A percentile compares a stretch with the other conserved stretches of the same genome.
phyloP scores from a whole-genome alignment of 1,140 invertebrate genomes.

The Micrasema longulum region DNA sequence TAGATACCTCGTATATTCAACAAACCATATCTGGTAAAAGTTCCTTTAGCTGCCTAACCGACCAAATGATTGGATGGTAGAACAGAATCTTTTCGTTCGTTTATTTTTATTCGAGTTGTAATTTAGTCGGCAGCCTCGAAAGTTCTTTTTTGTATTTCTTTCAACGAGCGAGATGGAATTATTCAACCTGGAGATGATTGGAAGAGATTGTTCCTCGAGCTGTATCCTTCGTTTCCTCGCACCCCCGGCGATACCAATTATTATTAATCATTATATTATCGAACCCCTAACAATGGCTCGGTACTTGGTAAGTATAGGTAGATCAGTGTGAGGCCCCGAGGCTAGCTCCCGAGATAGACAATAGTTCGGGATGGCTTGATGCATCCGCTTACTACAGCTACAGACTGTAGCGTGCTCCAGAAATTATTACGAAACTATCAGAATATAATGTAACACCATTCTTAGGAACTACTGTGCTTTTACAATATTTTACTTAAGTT shows the following conservation, averaged over 20 bases:
- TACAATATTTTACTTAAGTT: too few species aligned
- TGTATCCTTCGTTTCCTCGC: constrained; percentile 8
- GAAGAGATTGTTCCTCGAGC: constrained; percentile 41
- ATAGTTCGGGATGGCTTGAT: not conserved
- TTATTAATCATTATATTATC: constrained; percentile 40
- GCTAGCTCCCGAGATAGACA: constrained; percentile 21
- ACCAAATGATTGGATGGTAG: too few species aligned
- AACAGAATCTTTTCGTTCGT: constrained; percentile 5
- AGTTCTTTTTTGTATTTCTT: constrained; percentile 25
- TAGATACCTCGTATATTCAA: too few species aligned
- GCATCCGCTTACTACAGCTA: not conserved
- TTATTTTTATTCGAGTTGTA: constrained; percentile 25
- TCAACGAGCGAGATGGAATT: constrained; percentile 31
- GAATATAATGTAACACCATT: too few species aligned
- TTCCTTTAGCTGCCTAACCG: too few species aligned
- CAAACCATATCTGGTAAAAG: too few species aligned
- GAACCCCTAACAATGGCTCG: constrained; percentile 47
- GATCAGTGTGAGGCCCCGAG: constrained; percentile 22
- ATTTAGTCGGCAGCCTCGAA: constrained; percentile 31
- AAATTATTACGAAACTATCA: too few species aligned
- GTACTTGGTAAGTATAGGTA: too few species aligned
- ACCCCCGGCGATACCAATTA: constrained; percentile 51
- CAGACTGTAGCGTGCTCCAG: too few species aligned
- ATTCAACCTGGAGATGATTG: constrained; percentile 48
- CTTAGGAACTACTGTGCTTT: too few species aligned